Evolutionary conservation across 2,888 invertebrate genomes (phyloP), one percentile per base, ranked within the genome.

Genomic region (Conus canariensis): DNA sequence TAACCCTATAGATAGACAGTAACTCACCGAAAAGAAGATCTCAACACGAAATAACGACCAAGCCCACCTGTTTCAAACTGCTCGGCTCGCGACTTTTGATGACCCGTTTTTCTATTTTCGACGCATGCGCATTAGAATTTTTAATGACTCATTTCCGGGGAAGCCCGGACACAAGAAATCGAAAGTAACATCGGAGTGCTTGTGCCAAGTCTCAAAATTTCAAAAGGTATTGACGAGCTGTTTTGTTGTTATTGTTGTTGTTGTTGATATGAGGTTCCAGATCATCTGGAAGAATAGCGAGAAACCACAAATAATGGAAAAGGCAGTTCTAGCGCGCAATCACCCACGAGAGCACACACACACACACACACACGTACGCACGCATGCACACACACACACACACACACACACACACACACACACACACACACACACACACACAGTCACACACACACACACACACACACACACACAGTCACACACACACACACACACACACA

Each of bases 41-140:
- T 60, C 22, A 60, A 12, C 5, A n/a, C 60, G 22, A 59, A 8
- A 60, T 60, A 30, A 60, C 22, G 25, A 7, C n/a, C 9, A 22
- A 85, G 60, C 87, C 64, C 56, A 87, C 87, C 87, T 87, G 87
- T 64, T 88, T 82, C 45, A 16, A 83, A 58, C 19, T 22, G 22
- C 6, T 58, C 9, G 8, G 82, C 10, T 70, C 19, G 14, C 56
- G 22, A 58, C 25, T 77, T 58, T 64, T 30, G 60, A 19, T 25
- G n/a, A n/a, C 14, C 85, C 85, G 85, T 60, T 85, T 30, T 45
- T 25, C 60, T 60, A 25, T 60, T 5, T 4, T 87, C 22, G n/a
- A 74, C 87, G 87, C 87, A 74, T 74, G 87, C 87, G 87, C 58
- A 83, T 10, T 77, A 16, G 7, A 64, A 64, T 12, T 22, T 12